Evolutionary conservation across 2,797 vertebrate genomes (phyloP), one percentile per base, ranked within the genome.

Genomic region (Eidolon dupreanum): DNA sequence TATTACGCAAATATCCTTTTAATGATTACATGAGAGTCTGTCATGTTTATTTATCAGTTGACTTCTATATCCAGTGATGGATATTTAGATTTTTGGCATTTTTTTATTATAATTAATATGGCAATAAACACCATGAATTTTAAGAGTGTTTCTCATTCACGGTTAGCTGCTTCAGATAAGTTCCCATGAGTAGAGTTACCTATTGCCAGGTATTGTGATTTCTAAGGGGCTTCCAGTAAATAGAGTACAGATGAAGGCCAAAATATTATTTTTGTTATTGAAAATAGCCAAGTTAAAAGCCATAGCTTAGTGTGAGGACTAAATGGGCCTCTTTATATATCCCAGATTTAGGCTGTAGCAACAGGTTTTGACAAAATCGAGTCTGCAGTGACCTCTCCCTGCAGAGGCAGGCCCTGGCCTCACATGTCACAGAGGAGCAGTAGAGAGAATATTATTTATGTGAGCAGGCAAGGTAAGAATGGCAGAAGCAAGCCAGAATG

Each of bases 91-190:
- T 74, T n/a, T 74, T 78, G 57, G 2, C 49, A 82, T 49, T 19
- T 87, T 96, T 66, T 89, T 83, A 19, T 57, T 90, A 12, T 55
- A 66, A n/a, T 90, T 53, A 78, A 81, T 77, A n/a, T n/a, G 31
- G 43, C 38, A 31, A 1, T 81, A 26, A 90, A 74, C 24, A 89
- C 33, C 6, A 5, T 46, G 20, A 38, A 78, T 83, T 90, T 70
- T 75, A 88, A 63, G 51, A 65, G 8, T 57, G 20, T 87, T 87
- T 88, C 36, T 70, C 77, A 24, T 68, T 92, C 0, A 9, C 9
- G 11, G 20, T 74, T 95, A 74, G 24, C 41, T 59, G 53, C 28
- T 75, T 71, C 70, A 89, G 68, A 3, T 68, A 86, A 57, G 3
- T 71, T 85, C 59, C 38, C 20, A 81, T 36, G n/a, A 20, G 10